Percentiles rank a stretch among this genome's conserved stretches.
These are phyloP conservation scores for Odontamblyopus rebecca DNA, from an alignment of 2,797 vertebrate species.

Conservation along the genomic window DNA sequence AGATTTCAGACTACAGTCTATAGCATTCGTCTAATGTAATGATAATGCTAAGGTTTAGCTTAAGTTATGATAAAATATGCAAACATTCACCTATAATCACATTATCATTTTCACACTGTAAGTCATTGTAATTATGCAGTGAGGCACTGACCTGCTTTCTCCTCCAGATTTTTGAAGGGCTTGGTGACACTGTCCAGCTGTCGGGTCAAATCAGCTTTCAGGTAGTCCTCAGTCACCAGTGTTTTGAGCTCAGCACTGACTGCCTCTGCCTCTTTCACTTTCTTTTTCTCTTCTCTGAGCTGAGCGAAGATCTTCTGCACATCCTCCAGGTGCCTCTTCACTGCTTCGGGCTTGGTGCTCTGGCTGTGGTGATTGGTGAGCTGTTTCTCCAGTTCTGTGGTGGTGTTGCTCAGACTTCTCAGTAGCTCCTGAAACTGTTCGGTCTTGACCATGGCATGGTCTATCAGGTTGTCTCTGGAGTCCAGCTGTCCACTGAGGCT, in stretches of 20 bases:
- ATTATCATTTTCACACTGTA: background rate
- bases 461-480: slow-evolving; percentile 85
- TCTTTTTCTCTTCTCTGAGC: slow-evolving; percentile 84
- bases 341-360: slow-evolving; percentile 85
- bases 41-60: background rate
- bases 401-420: slow-evolving; percentile 78
- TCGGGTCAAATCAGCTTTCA: slow-evolving; percentile 89
- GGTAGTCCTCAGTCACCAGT: slow-evolving; percentile 91
- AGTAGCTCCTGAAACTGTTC: slow-evolving; percentile 88
- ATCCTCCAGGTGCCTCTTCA: slow-evolving; percentile 88
- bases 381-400: slow-evolving; percentile 80
- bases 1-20: background rate
- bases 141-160: slow-evolving; percentile 88
- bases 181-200: slow-evolving; percentile 91
- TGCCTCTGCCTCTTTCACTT: slow-evolving; percentile 81
- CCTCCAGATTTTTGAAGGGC: slow-evolving; percentile 88
- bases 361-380: slow-evolving; percentile 80
- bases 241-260: slow-evolving; percentile 86
- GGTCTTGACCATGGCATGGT: slow-evolving; percentile 87
- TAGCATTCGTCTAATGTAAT: slow-evolving; percentile 4
- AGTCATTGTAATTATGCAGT: background rate
- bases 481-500: slow-evolving; percentile 86
- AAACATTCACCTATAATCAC: background rate
- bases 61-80: background rate
- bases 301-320: slow-evolving; percentile 84